These are phyloP conservation scores for Rallus crepitans DNA, from an alignment of 2,797 vertebrate species.

Conservation along the genomic window DNA sequence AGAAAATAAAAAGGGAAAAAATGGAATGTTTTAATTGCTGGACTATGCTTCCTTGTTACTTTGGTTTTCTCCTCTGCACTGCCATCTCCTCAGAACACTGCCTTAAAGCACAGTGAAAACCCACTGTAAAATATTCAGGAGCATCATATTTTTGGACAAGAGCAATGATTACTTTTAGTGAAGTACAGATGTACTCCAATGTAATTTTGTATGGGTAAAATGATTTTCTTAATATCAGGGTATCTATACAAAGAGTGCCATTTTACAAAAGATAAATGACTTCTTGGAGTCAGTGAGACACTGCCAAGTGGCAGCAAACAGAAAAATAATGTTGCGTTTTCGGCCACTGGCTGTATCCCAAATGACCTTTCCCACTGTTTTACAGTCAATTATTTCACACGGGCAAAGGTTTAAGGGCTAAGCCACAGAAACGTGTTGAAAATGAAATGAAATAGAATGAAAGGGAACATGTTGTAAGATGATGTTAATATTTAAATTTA, in stretches of 20 bases:
- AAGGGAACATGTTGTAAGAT: neutral
- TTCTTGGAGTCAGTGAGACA: neutral
- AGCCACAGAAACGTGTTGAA: neutral
- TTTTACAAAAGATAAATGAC: constrained; percentile 5
- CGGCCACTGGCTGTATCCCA: neutral
- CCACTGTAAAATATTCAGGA: neutral
- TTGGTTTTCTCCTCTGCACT: neutral
- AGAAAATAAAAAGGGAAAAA: neutral
- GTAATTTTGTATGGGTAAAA: neutral
- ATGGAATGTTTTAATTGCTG: neutral
- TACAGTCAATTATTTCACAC: neutral
- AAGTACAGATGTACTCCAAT: neutral
- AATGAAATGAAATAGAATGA: neutral
- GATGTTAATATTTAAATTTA: neutral
- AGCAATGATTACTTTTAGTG: neutral
- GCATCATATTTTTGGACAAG: neutral
- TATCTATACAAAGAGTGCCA: neutral
- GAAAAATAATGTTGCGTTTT: constrained; percentile 32
- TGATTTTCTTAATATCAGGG: neutral
- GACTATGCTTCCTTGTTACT: neutral
- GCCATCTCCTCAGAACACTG: neutral
- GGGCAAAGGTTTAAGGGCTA: neutral
- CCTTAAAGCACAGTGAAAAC: neutral
- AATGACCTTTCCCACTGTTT: neutral
- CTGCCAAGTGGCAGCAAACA: constrained; percentile 35